phyloP scores from a whole-genome alignment of 2,113 vertebrate species.

The Oophaga pumilio region DNA sequence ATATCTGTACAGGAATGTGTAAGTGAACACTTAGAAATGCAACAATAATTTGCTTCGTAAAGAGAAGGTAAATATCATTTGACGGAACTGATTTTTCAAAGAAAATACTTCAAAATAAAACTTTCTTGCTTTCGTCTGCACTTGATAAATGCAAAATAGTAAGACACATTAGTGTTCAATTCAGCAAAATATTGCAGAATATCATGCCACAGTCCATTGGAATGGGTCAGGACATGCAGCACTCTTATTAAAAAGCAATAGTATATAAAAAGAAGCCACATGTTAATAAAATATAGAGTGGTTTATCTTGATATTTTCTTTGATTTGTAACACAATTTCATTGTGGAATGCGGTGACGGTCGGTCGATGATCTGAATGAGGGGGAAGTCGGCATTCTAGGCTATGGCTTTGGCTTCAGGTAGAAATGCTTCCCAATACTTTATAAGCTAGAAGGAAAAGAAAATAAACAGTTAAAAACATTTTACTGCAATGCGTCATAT shows the following conservation, averaged over 20 bases:
- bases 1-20: conserved; percentile 86
- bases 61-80: conserved; percentile 70
- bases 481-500: not conserved
- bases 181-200: conserved; percentile 80
- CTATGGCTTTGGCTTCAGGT: conserved; percentile 98
- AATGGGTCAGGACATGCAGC: conserved; percentile 74
- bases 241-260: conserved; percentile 78
- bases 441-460: conserved; percentile 80
- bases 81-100: conserved; percentile 73
- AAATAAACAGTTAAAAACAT: not conserved
- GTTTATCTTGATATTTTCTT: conserved; percentile 81
- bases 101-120: conserved; percentile 68
- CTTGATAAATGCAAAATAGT: conserved; percentile 73
- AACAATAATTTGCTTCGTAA: conserved; percentile 73
- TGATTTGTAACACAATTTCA: conserved; percentile 70
- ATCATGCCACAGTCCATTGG: conserved; percentile 80
- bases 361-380: conserved; percentile 66
- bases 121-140: conserved; percentile 75
- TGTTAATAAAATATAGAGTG: conserved; percentile 84
- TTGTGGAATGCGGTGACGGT: conserved; percentile 72
- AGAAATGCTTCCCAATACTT: conserved; percentile 99
- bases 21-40: conserved; percentile 79
- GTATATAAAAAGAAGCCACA: conserved; percentile 75
- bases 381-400: conserved; percentile 74
- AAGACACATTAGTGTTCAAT: conserved; percentile 81